Evolutionary conservation across 1,140 invertebrate genomes (phyloP).

Genomic region (Rhopalosiphum padi): DNA sequence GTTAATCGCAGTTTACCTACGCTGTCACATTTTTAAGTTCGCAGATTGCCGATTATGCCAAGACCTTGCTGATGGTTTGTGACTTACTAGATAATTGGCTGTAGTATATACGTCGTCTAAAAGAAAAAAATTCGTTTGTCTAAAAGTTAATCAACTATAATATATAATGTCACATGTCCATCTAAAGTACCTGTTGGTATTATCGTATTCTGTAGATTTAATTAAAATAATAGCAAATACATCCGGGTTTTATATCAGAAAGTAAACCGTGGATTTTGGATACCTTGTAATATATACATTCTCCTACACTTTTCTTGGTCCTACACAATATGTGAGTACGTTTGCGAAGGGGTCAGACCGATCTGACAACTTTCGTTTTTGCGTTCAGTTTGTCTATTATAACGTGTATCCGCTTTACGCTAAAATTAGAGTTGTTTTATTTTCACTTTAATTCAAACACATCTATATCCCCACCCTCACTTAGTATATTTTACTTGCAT

Average conservation of each 20-base stretch:
- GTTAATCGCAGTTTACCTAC: not conserved
- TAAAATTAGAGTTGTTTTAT: not conserved
- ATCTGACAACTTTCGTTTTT: constrained; percentile 47
- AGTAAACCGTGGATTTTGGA: constrained; percentile 24
- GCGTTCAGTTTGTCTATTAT: not conserved
- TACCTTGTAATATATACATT: not conserved
- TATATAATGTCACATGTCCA: not conserved
- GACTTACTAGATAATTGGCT: not conserved
- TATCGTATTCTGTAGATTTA: not conserved
- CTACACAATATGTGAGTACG: not conserved
- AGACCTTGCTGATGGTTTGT: not conserved
- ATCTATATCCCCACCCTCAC: not conserved
- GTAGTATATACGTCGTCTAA: not conserved
- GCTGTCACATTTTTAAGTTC: too few species aligned
- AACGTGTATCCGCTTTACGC: not conserved
- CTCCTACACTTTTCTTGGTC: not conserved
- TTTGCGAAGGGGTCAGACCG: not conserved
- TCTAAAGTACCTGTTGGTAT: not conserved
- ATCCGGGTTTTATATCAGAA: constrained; percentile 24
- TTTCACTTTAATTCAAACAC: constrained; percentile 25
- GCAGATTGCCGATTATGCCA: not conserved
- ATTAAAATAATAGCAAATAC: not conserved
- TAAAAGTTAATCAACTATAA: not conserved
- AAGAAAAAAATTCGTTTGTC: not conserved
- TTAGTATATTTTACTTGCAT: not conserved